A percentile compares a stretch with the other conserved stretches of the same genome.
Evolutionary conservation across 53 echinoderm and acorn worm species (phyloP).

Genomic region (Crossaster papposus): DNA sequence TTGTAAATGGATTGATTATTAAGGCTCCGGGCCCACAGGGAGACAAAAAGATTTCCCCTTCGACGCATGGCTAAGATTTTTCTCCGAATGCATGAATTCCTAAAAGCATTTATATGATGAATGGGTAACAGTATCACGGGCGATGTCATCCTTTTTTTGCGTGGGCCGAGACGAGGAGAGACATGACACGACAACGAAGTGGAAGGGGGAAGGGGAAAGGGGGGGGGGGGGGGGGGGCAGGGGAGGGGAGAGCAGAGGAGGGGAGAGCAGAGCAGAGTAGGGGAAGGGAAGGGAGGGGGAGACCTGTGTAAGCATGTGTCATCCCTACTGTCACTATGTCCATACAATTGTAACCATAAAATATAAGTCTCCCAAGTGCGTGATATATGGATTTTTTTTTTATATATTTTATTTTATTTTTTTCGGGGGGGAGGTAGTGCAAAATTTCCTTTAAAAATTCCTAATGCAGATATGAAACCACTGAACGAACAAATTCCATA

Average conservation of each 20-base stretch:
- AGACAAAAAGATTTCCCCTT: not conserved
- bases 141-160: not conserved
- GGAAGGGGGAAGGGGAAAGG: no score
- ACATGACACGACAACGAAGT: not conserved
- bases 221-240: no score
- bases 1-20: not conserved
- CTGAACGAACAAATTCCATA: no score
- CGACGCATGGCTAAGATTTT: slow-evolving; percentile 1
- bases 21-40: not conserved
- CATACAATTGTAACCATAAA: not conserved
- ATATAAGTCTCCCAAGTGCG: not conserved
- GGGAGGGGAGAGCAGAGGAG: no score
- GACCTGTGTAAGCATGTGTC: no score
- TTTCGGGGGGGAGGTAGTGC: not conserved
- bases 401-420: not conserved
- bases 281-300: no score
- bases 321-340: not conserved
- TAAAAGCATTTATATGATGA: slow-evolving; percentile 38
- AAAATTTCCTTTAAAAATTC: not conserved
- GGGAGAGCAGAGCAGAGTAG: no score
- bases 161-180: not conserved
- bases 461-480: not conserved
- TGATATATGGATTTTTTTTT: no score
- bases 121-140: not conserved
- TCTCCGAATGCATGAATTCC: slow-evolving; percentile 11